Percentiles rank a stretch among this genome's conserved stretches.
These are phyloP conservation scores for Mya arenaria DNA, from an alignment of 1,140 invertebrate species.

Conservation along the genomic window DNA sequence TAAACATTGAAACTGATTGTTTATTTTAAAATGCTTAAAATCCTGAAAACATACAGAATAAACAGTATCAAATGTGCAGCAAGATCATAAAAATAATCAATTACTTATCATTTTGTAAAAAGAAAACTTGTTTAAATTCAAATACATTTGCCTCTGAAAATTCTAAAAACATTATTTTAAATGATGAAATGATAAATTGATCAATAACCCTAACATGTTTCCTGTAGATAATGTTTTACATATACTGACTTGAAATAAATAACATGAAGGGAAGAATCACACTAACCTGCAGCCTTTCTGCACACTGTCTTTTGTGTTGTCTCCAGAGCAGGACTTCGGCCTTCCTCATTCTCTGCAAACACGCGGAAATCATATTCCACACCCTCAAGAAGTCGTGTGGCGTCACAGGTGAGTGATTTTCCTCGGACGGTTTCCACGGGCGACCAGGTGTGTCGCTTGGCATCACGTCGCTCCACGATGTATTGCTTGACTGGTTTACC, in stretches of 20 bases:
- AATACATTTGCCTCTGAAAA: too few relatives aligned
- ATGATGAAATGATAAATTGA: too few relatives aligned
- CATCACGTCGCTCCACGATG: constrained; percentile 91
- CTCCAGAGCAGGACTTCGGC: constrained; percentile 91
- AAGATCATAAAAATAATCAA: too few relatives aligned
- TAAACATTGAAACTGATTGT: too few relatives aligned
- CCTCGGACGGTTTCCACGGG: constrained; percentile 68
- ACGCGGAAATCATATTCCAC: constrained; percentile 95
- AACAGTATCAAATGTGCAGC: not conserved
- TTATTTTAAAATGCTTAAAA: too few relatives aligned
- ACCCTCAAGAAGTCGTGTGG: constrained; percentile 94
- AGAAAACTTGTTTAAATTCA: too few relatives aligned
- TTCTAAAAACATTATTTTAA: too few relatives aligned
- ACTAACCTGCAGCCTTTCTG: constrained; percentile 71
- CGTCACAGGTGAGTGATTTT: constrained; percentile 79
- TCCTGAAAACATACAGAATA: not conserved
- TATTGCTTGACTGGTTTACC: constrained; percentile 97
- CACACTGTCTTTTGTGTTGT: constrained; percentile 83
- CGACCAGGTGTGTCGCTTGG: constrained; percentile 72
- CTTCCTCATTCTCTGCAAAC: constrained; percentile 94
- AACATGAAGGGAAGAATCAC: too few relatives aligned
- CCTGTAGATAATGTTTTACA: too few relatives aligned
- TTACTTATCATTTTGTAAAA: too few relatives aligned
- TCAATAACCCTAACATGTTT: too few relatives aligned
- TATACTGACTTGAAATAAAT: too few relatives aligned